Evolutionary conservation across 1,140 invertebrate species (phyloP).

Genomic region (Platyura marginata): DNA sequence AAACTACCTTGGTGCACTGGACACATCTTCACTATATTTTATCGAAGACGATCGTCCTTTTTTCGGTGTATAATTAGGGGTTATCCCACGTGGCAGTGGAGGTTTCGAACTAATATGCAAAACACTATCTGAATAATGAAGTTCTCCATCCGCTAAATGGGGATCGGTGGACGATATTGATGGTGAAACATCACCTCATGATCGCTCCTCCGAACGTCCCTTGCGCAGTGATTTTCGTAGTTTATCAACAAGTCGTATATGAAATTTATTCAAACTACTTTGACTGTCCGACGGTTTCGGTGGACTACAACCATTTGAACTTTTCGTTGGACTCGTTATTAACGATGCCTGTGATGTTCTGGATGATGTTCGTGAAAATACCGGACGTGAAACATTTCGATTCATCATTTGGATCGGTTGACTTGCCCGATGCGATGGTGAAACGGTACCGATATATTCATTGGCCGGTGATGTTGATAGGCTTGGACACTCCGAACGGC

Average conservation of each 20-base stretch:
- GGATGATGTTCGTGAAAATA: constrained; percentile 35
- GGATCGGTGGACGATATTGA: neutral
- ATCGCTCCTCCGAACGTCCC: constrained; percentile 32
- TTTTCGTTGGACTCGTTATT: constrained; percentile 34
- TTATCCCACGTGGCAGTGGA: no score
- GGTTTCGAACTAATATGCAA: constrained; percentile 3
- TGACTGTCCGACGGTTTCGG: constrained; percentile 35
- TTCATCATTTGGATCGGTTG: constrained; percentile 29
- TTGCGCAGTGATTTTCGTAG: constrained; percentile 55
- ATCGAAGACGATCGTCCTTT: no score
- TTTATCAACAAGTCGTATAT: constrained; percentile 66
- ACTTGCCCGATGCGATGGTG: constrained; percentile 24
- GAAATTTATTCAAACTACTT: constrained; percentile 58
- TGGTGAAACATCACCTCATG: constrained; percentile 11
- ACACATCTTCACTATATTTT: no score
- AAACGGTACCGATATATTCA: constrained; percentile 32
- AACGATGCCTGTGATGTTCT: constrained; percentile 33
- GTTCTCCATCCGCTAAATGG: neutral
- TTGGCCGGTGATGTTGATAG: constrained; percentile 51
- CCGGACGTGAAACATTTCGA: constrained; percentile 13
- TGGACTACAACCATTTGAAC: constrained; percentile 28
- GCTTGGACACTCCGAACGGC: constrained; percentile 57
- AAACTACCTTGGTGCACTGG: no score
- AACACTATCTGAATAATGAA: constrained; percentile 1
- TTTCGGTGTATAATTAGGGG: no score